Base-by-base conservation (phyloP, 2,797 vertebrate species). In the Manis javanica region DNA sequence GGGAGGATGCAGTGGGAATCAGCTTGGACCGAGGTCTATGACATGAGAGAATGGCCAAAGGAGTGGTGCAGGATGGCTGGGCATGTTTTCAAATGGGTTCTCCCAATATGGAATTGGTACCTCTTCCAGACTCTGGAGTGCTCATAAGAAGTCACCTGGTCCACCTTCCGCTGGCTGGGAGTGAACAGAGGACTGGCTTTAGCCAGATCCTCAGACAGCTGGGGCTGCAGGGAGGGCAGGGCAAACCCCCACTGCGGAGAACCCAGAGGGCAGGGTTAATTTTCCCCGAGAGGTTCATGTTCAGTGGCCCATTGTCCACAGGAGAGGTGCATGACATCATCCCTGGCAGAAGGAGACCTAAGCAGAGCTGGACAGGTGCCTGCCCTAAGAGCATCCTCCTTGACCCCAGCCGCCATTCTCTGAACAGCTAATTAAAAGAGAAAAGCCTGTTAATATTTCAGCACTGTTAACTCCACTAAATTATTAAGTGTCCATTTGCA, bases 401-500 rank as follows among this genome's bases (percentile, higher is more conserved):
- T 46, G 42, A 71, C 39, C 61, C n/a, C 0, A 4, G 87, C 71
- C 3, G 0, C 92, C 87, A 69, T 87, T 95, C 79, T 93, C 89
- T 13, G 72, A 90, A 61, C 79, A 94, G 69, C 97, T 98, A 97
- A 96, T 97, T 97, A 96, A 98, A 98, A 98, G 97, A 98, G 98
- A 98, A 98, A 98, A 98, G 96, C 85, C 95, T 96, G 98, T 98
- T 98, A 98, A 98, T 98, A 98, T 98, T 98, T 98, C 98, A 98
- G 98, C 98, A 96, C 97, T 98, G 98, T 98, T 99, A 99, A 98
- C 98, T 98, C 1, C 0, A 51, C 92, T 98, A 98, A 98, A 98
- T 98, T 98, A 98, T 98, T 98, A 98, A 98, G 98, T 98, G 98
- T 98, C 98, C 98, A 97, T 98, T 98, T 98, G 97, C 98, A 98